Conservation (phyloP, 2,888 invertebrate genomes). For the Nematopogon swammerdamellus region DNA sequence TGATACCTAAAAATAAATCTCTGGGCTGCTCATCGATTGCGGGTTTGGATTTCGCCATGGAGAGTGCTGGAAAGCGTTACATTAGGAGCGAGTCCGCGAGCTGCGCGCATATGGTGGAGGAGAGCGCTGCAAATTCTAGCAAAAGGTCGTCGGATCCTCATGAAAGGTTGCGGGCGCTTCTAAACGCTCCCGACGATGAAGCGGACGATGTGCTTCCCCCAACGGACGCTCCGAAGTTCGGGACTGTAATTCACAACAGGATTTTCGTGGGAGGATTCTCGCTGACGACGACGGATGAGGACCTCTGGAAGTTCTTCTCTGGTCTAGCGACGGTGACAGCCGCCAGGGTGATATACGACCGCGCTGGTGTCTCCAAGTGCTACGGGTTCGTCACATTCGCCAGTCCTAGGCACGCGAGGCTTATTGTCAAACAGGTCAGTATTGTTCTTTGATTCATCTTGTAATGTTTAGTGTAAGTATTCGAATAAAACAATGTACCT, state of each 20-base stretch:
- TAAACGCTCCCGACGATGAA: constrained; percentile 44
- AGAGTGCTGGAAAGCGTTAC: constrained; percentile 39
- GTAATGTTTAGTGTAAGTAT: constrained; percentile 1
- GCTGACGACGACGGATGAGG: constrained; percentile 88
- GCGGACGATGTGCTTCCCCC: constrained; percentile 43
- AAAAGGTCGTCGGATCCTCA: constrained; percentile 43
- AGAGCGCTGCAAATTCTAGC: constrained; percentile 28
- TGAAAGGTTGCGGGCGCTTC: constrained; percentile 41
- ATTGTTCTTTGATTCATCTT: constrained; percentile 12
- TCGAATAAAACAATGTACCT: constrained; percentile 5
- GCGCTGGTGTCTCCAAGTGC: constrained; percentile 93
- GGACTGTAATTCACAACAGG: constrained; percentile 88
- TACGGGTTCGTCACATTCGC: constrained; percentile 78
- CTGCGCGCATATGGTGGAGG: constrained; percentile 50
- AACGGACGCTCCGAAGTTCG: constrained; percentile 59
- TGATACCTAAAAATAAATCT: not conserved
- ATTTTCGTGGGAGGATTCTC: constrained; percentile 97
- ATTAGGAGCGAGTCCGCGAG: constrained; percentile 48
- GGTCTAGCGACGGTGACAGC: constrained; percentile 86
- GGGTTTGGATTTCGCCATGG: constrained; percentile 21
- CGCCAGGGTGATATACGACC: constrained; percentile 91
- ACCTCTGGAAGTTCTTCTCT: constrained; percentile 88
- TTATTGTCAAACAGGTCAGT: constrained; percentile 51
- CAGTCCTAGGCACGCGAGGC: constrained; percentile 45
- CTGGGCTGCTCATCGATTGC: not conserved